Evolutionary conservation across 2,113 vertebrate genomes (phyloP).

Genomic region (Chrysemys picta): DNA sequence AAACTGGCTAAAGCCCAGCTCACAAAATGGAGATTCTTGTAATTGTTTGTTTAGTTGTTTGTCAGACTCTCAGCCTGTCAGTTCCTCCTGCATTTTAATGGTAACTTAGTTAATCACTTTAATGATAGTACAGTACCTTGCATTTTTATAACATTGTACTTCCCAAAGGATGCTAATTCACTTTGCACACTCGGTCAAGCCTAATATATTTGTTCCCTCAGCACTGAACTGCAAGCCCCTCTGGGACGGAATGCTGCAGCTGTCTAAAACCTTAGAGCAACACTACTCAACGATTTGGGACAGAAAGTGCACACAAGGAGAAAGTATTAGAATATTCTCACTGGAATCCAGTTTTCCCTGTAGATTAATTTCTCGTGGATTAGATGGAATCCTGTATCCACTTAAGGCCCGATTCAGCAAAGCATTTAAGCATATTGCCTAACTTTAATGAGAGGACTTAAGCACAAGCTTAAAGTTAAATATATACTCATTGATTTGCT

Average conservation of each 20-base stretch:
- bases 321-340: not conserved
- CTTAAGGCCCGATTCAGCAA: not conserved
- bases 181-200: not conserved
- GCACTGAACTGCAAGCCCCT: not conserved
- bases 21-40: constrained; percentile 1
- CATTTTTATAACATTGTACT: constrained; percentile 2
- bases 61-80: not conserved
- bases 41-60: not conserved
- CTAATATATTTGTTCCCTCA: not conserved
- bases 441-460: not conserved
- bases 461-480: not conserved
- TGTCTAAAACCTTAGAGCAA: not conserved
- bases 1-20: not conserved
- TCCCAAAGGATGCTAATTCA: constrained; percentile 10
- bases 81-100: constrained; percentile 7
- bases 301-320: not conserved
- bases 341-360: not conserved
- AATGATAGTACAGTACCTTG: constrained; percentile 4
- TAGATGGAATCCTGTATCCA: not conserved
- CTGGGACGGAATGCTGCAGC: not conserved
- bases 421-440: not conserved
- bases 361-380: not conserved
- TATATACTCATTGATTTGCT: not conserved
- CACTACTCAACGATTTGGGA: not conserved
- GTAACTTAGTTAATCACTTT: constrained; percentile 11